Evolutionary conservation across 92 coral and sea anemone genomes (phyloP), one percentile per base, ranked within the genome.

Genomic region (Zoanthus sansibaricus): DNA sequence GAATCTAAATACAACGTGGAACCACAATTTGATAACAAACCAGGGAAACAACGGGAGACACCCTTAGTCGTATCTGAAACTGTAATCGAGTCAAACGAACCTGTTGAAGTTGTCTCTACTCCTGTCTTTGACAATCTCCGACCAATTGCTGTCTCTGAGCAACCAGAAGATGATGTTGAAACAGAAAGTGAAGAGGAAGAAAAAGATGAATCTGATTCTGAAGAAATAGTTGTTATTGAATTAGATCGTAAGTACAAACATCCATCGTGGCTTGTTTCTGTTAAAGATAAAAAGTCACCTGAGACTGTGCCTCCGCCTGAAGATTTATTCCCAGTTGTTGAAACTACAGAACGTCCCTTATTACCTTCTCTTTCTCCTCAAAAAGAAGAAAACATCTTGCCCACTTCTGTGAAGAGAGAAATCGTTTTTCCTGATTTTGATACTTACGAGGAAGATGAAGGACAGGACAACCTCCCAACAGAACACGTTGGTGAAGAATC

Each of bases 51-150:
- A n/a, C n/a, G n/a, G n/a, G n/a, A n/a, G n/a, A n/a, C n/a, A n/a
- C n/a, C n/a, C n/a, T n/a, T n/a, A n/a, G n/a, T n/a, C n/a, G n/a
- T n/a, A n/a, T n/a, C n/a, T n/a, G n/a, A n/a, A n/a, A n/a, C 9
- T 9, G 75, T 18, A 89, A 71, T 82, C 82, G 77, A 49, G 86
- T 67, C 72, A 18, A 67, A 71, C 5, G 52, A 9, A 88, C 79
- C 84, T 61, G 87, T 0, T 25, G 58, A 80, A 3, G 71, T 59
- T 4, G 86, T 71, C 55, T 78, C 21, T n/a, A 21, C 72, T 4
- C 82, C 86, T 6, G 83, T 77, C 0, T 88, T 88, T 55, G 78
- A 91, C 71, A 83, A 84, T 46, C 89, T 78, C 12, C 88, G 83
- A 45, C 89, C 94, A 11, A 77, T 87, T 12, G 78, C 17, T 68